Evolutionary conservation across 2,888 invertebrate species (phyloP), one percentile per base, ranked within the genome.

Genomic region (Lochmaea crataegi): DNA sequence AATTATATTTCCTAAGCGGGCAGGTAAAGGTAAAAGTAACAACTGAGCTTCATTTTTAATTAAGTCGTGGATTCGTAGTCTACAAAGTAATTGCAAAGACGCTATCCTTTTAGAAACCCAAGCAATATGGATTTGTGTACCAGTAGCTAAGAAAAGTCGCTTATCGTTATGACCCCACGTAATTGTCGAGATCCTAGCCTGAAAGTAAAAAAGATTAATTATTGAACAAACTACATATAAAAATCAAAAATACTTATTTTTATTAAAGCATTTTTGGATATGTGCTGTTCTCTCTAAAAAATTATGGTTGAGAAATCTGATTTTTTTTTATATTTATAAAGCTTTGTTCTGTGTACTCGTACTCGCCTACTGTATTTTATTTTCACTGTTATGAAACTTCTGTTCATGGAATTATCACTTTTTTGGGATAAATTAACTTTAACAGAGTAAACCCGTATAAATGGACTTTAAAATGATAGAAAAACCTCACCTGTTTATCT

Each of bases 121-220:
- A 58, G 97, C 98, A 76, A 97, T 96, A 87, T 97, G 96, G 82
- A 96, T 92, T 82, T 94, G 93, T 63, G 95, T 94, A 14, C 98
- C 98, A 4, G 95, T 95, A 5, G 96, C 96, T 75, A 99, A 92
- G 87, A 99, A 98, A 79, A 99, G 89, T 41, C 99, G 90, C 80
- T 96, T 94, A 85, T 98, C 99, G 85, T 97, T 97, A 89, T 99
- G 98, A 41, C 98, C 99, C 99, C 99, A 99, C 10, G 98, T 98
- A 83, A 99, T 88, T 1, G 98, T 97, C 65, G 96, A 94, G 68
- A 98, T 95, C 6, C 94, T 92, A 78, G 93, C 91, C 94, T 94
- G 83, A 69, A 85, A 87, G 51, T 74, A 45, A 42, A 10, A 2
- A 38, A 38, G 9, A 38, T 38, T 7, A 9, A 7, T 38, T 7